Evolutionary conservation across 2,888 invertebrate genomes (phyloP), one percentile per base, ranked within the genome.

Genomic region (Noctua comes): DNA sequence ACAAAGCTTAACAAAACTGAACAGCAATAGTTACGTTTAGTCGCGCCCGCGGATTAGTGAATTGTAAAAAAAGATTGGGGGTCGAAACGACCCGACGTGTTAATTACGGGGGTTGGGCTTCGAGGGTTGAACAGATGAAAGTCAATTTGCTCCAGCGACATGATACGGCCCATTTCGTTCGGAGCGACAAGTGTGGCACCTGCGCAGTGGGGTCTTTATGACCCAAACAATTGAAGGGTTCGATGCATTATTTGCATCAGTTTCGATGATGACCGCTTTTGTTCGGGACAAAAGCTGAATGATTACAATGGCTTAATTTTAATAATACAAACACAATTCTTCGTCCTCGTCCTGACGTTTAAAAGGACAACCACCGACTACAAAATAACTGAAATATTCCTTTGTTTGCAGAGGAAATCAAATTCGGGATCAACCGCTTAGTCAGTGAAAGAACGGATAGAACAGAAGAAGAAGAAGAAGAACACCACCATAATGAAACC

Each of bases 351-450:
- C 54, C 24, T 68, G 36, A n/a, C 0, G 18, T 77, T 16, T 65
- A 16, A 24, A 48, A 77, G 16, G 5, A 31, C 5, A 57, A 16
- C 48, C 5, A 3, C 66, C 1, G 4, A 27, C 6, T 1, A 8
- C 24, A 7, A 66, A 66, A 24, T 1, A 64, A 48, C 18, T 66
- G 10, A 79, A 65, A 21, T 51, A 18, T 64, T 43, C 86, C 13
- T 91, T 93, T 93, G 83, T 85, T 97, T 97, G 7, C 97, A 98
- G 98, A 98, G 91, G 98, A 98, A 93, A 98, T 98, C 91, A 98
- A 98, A 91, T 99, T 98, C 91, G 98, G 98, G 80, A 98, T 99
- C 91, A 98, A 98, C 93, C 98, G 98, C 81, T 95, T 99, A 88
- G 98, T 99, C 54, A 97, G 97, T 31, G 97, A 97, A 88, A 97